Percentiles rank a stretch among this genome's conserved stretches.
Conservation (phyloP, 2,113 vertebrate genomes). For the Spheniscus mendiculus region DNA sequence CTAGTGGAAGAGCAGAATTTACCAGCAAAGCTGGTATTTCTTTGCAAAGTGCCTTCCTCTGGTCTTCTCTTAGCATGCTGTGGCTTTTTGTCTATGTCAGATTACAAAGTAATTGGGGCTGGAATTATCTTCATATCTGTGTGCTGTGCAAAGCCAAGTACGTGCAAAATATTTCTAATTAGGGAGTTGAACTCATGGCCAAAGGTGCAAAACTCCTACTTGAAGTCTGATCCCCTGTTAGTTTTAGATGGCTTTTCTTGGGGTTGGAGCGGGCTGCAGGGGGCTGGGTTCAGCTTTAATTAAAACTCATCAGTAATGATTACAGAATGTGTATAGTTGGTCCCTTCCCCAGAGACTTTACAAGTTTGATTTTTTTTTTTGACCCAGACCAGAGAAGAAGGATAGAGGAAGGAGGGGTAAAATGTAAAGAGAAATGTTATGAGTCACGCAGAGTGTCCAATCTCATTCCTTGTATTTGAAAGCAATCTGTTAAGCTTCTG, state of each 20-base stretch:
- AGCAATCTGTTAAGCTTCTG: neutral
- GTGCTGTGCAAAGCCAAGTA: neutral
- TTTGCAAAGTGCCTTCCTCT: neutral
- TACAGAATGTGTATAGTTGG: neutral
- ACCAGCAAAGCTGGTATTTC: neutral
- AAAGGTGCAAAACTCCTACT: neutral
- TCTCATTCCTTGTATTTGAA: neutral
- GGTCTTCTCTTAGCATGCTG: neutral
- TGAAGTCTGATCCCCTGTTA: neutral
- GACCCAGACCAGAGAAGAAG: neutral
- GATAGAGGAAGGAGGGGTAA: neutral
- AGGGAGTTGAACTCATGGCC: neutral
- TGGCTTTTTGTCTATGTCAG: neutral
- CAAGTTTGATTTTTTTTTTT: neutral
- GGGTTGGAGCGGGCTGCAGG: neutral
- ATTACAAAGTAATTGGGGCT: neutral
- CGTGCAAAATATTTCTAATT: neutral
- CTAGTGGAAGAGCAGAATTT: neutral
- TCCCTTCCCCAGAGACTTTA: neutral
- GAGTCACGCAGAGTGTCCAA: rapidly evolving
- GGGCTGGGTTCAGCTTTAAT: neutral
- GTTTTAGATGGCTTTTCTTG: neutral
- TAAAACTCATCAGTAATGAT: neutral
- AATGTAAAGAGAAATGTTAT: neutral
- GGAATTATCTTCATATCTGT: neutral